These are phyloP conservation scores for Crenichthys baileyi DNA, from an alignment of 2,797 vertebrate genomes.

Conservation along the genomic window DNA sequence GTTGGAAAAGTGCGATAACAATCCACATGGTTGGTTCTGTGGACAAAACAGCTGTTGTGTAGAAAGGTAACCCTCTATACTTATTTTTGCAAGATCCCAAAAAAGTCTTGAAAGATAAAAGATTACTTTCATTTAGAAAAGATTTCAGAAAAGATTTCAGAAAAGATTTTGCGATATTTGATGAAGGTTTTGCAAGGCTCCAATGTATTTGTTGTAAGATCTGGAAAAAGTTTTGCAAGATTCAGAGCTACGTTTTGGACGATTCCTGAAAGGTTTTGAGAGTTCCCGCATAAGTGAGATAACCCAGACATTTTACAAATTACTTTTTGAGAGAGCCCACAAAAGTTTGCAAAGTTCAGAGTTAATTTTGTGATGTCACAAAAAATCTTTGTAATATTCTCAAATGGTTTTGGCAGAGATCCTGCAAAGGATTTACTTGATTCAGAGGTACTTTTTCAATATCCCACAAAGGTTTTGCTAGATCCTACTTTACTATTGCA, in stretches of 20 bases:
- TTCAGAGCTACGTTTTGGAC: background rate
- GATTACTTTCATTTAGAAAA: background rate
- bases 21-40: slow-evolving; percentile 68
- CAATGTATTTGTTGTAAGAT: background rate
- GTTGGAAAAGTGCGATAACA: slow-evolving; percentile 70
- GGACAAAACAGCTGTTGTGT: slow-evolving; percentile 62
- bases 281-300: background rate
- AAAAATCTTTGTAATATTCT: background rate
- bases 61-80: slow-evolving; percentile 64
- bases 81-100: background rate
- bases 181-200: background rate
- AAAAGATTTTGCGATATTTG: background rate
- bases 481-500: background rate
- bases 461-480: background rate
- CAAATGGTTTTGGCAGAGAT: background rate
- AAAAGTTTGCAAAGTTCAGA: no score
- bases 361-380: background rate
- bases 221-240: background rate
- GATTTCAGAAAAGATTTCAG: background rate
- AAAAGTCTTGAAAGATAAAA: background rate
- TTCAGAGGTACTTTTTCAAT: background rate
- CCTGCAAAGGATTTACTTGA: background rate
- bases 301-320: background rate
- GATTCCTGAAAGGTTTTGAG: background rate
- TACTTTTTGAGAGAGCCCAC: background rate